A percentile compares a stretch with the other conserved stretches of the same genome.
Conservation (phyloP, 1,140 invertebrate genomes). For the Oppia nitens region DNA sequence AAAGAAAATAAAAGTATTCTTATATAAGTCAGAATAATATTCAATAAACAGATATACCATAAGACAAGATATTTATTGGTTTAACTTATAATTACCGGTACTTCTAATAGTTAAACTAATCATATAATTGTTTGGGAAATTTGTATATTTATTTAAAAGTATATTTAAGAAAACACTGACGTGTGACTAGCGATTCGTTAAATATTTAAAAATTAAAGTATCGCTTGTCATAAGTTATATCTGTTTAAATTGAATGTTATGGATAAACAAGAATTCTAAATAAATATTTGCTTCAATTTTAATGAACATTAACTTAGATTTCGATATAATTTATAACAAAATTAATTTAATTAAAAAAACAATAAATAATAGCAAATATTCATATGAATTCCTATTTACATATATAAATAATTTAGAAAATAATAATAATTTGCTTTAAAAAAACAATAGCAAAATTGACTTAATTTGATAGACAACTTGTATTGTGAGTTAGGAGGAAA, state of each 20-base stretch:
- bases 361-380: neutral
- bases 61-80: no score
- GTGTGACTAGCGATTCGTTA: neutral
- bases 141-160: no score
- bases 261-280: neutral
- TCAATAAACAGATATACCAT: no score
- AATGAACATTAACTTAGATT: neutral
- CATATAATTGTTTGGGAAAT: no score
- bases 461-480: no score
- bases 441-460: neutral
- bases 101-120: no score
- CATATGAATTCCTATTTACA: neutral
- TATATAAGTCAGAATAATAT: no score
- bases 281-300: neutral
- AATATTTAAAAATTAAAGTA: neutral
- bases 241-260: neutral
- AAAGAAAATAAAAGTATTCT: no score
- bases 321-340: neutral
- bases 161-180: no score
- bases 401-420: neutral
- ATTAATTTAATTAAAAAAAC: neutral
- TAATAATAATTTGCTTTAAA: neutral
- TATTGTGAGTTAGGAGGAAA: no score
- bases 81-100: no score
- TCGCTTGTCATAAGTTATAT: neutral